These are phyloP conservation scores for Agrypnus murinus DNA, from an alignment of 2,888 invertebrate genomes.

Conservation along the genomic window DNA sequence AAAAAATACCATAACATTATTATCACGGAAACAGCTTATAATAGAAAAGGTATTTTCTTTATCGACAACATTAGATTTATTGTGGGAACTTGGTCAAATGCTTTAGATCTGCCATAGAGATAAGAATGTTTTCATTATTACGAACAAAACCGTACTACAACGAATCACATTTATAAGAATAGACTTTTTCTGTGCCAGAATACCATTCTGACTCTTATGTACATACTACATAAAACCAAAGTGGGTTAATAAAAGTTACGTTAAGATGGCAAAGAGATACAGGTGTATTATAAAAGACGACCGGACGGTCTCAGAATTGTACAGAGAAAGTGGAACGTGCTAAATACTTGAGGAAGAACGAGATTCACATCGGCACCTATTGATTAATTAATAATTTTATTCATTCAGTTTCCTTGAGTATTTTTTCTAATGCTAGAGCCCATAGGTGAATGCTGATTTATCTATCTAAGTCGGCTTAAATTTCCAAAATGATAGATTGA, in stretches of 20 bases:
- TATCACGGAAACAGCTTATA: too few relatives aligned
- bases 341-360: slow-evolving; percentile 46
- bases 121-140: background rate
- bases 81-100: slow-evolving; percentile 3
- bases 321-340: slow-evolving; percentile 49
- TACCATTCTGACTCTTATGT: slow-evolving; percentile 8
- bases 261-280: slow-evolving; percentile 5
- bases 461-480: too few relatives aligned
- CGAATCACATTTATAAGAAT: slow-evolving; percentile 15
- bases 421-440: too few relatives aligned
- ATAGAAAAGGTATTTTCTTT: background rate
- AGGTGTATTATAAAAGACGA: slow-evolving; percentile 31
- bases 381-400: slow-evolving; percentile 18
- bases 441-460: too few relatives aligned
- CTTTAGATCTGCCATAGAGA: slow-evolving; percentile 10
- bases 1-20: too few relatives aligned
- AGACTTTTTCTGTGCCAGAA: background rate
- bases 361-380: slow-evolving; percentile 31
- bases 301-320: slow-evolving; percentile 44
- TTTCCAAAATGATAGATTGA: too few relatives aligned
- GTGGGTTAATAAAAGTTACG: slow-evolving; percentile 14
- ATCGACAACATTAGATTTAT: background rate
- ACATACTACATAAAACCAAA: background rate
- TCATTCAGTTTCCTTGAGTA: background rate
- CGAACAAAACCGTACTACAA: background rate